These are phyloP conservation scores for Geotrypetes seraphini DNA, from an alignment of 2,797 vertebrate genomes.

Conservation along the genomic window DNA sequence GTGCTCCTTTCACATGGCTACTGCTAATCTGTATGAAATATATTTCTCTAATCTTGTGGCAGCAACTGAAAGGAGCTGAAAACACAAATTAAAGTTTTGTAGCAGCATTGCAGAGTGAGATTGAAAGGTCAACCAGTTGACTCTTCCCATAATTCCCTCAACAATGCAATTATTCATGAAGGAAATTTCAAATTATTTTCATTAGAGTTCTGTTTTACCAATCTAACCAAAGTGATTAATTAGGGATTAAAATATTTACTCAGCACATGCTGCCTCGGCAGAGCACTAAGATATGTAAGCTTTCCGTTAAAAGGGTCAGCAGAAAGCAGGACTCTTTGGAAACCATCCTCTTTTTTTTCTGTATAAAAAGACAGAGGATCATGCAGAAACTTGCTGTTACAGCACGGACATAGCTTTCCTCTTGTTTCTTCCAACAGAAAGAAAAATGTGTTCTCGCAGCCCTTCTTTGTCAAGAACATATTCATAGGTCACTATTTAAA, in stretches of 20 bases:
- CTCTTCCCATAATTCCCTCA: slow-evolving; percentile 68
- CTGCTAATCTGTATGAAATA: slow-evolving; percentile 49
- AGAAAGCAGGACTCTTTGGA: slow-evolving; percentile 58
- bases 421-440: too few species aligned
- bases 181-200: slow-evolving; percentile 75
- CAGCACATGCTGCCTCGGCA: slow-evolving; percentile 93
- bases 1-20: slow-evolving; percentile 42
- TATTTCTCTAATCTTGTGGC: slow-evolving; percentile 56
- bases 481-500: too few species aligned
- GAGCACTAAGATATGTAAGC: slow-evolving; percentile 67
- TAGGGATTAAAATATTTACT: slow-evolving; percentile 99
- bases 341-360: slow-evolving; percentile 53
- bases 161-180: slow-evolving; percentile 74
- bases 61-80: slow-evolving; percentile 50
- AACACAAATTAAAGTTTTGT: slow-evolving; percentile 52
- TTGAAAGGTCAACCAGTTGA: slow-evolving; percentile 63
- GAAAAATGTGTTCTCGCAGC: too few species aligned
- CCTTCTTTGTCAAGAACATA: too few species aligned
- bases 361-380: slow-evolving; percentile 52
- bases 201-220: slow-evolving; percentile 74
- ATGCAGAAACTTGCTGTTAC: slow-evolving; percentile 42
- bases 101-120: slow-evolving; percentile 47
- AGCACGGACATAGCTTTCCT: slow-evolving; percentile 20
- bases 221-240: slow-evolving; percentile 97
- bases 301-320: slow-evolving; percentile 66